Evolutionary conservation across 1,140 invertebrate species (phyloP).

Genomic region (Nymphalis io): DNA sequence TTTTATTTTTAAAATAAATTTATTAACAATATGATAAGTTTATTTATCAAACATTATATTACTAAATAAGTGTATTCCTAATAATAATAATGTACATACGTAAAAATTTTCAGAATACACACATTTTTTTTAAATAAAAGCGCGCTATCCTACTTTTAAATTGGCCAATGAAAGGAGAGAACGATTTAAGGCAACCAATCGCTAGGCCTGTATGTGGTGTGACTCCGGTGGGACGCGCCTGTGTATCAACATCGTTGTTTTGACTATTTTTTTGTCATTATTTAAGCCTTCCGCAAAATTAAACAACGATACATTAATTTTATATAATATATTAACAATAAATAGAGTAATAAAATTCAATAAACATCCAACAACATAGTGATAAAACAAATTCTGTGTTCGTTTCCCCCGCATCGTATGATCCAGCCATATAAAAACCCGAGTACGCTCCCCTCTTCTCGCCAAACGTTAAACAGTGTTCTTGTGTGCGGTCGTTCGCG

Average conservation of each 20-base stretch:
- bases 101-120: too few relatives aligned
- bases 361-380: constrained; percentile 36
- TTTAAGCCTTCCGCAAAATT: neutral
- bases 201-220: constrained; percentile 64
- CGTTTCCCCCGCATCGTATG: constrained; percentile 74
- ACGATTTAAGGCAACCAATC: constrained; percentile 56
- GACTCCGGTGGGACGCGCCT: constrained; percentile 68
- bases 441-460: constrained; percentile 66
- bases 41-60: too few relatives aligned
- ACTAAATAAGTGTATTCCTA: too few relatives aligned
- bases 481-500: constrained; percentile 60
- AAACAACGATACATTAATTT: constrained; percentile 8
- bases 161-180: constrained; percentile 55
- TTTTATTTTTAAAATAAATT: too few relatives aligned
- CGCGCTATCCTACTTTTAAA: constrained; percentile 43
- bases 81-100: too few relatives aligned
- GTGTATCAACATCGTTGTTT: constrained; percentile 23
- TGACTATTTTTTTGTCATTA: constrained; percentile 39
- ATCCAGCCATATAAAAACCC: constrained; percentile 75
- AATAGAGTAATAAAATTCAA: neutral
- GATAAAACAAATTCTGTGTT: constrained; percentile 65
- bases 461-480: constrained; percentile 71
- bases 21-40: too few relatives aligned
- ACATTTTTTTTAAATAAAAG: constrained; percentile 47
- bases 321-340: constrained; percentile 10